Evolutionary conservation across 2,888 invertebrate species (phyloP).

Genomic region (Drosophila quasianomalipes): DNA sequence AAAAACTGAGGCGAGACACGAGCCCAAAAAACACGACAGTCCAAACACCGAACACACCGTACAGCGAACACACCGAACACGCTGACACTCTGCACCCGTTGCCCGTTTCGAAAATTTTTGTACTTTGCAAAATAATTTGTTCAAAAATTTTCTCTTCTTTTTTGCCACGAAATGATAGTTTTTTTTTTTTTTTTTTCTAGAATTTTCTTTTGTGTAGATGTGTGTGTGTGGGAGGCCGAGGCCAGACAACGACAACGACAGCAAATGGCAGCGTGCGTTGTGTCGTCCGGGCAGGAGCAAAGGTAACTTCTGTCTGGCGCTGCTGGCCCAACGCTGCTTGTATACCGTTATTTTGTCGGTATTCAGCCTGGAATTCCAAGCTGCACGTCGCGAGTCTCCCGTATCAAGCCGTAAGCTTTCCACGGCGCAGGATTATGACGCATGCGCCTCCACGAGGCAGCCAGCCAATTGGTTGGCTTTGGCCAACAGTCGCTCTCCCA

Average conservation of each 20-base stretch:
- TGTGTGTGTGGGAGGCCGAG: constrained; percentile 66
- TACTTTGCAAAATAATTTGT: constrained; percentile 11
- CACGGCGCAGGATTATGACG: constrained; percentile 68
- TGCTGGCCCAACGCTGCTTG: constrained; percentile 49
- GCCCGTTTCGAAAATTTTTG: constrained; percentile 10
- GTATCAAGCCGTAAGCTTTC: constrained; percentile 42
- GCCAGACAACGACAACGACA: constrained; percentile 77
- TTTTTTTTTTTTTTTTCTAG: constrained; percentile 5
- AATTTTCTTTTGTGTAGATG: constrained; percentile 14
- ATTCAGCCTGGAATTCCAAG: constrained; percentile 80
- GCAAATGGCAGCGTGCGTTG: constrained; percentile 83
- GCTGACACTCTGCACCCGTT: constrained; percentile 38
- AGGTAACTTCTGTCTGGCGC: constrained; percentile 86
- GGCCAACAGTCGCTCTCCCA: constrained; percentile 4
- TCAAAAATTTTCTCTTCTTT: constrained; percentile 3
- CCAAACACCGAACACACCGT: constrained; percentile 23
- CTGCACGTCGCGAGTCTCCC: constrained; percentile 21
- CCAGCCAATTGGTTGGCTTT: constrained; percentile 69
- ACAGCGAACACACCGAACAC: constrained; percentile 13
- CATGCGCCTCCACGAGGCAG: constrained; percentile 59
- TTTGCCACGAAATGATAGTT: constrained; percentile 16
- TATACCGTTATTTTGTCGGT: constrained; percentile 74
- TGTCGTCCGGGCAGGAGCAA: constrained; percentile 86
- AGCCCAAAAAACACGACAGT: constrained; percentile 14
- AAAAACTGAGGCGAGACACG: constrained; percentile 35